phyloP scores from a whole-genome alignment of 2,888 invertebrate genomes.

The Micropterix aruncella region DNA sequence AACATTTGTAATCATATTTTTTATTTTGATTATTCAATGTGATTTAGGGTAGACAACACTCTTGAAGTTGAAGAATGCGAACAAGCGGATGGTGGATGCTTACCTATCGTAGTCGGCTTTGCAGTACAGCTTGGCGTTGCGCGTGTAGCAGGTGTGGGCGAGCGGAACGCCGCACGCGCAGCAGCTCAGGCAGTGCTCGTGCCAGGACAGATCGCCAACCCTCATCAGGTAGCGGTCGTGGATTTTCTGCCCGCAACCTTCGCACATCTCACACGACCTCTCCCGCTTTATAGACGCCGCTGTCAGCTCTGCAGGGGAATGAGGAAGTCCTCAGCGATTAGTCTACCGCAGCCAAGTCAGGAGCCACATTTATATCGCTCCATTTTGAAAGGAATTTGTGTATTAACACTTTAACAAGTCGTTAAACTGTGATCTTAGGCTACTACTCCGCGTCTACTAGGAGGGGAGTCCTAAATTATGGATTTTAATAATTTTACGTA shows the following conservation, averaged over 20 bases:
- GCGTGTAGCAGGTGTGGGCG: constrained; percentile 86
- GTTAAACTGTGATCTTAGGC: no score
- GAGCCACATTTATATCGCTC: no score
- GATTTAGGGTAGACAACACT: no score
- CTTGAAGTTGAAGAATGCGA: no score
- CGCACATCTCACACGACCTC: constrained; percentile 79
- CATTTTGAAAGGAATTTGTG: no score
- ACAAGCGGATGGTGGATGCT: constrained; percentile 14
- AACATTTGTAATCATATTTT: no score
- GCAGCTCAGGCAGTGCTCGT: constrained; percentile 92
- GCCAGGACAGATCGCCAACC: constrained; percentile 90
- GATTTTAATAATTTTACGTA: no score
- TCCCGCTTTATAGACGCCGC: constrained; percentile 58
- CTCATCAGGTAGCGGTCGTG: constrained; percentile 91
- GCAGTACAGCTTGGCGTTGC: constrained; percentile 91
- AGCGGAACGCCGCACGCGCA: constrained; percentile 85
- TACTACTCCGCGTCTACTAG: no score
- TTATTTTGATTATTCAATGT: no score
- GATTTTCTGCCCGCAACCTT: constrained; percentile 90
- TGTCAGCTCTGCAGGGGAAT: constrained; percentile 23
- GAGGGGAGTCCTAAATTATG: no score
- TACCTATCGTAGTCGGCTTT: constrained; percentile 95
- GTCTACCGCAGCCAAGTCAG: neutral
- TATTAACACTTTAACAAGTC: no score
- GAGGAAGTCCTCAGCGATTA: neutral